These are phyloP conservation scores for Malachius bipustulatus DNA, from an alignment of 2,888 invertebrate genomes.

Conservation along the genomic window DNA sequence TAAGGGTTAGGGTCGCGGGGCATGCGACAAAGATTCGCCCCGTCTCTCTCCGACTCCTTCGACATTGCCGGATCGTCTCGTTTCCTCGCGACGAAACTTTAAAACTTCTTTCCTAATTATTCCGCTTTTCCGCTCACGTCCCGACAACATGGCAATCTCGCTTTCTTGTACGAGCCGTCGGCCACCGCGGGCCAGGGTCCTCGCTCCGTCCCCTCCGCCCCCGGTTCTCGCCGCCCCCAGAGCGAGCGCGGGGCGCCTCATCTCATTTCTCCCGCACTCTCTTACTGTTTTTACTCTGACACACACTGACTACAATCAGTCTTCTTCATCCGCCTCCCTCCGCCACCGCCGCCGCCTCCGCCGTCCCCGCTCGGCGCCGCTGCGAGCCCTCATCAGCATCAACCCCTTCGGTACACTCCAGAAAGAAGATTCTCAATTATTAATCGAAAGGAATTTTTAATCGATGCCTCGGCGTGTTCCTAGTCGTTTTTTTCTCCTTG, in stretches of 20 bases:
- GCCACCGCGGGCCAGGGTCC: too few relatives aligned
- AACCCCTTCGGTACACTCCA: slow-evolving; percentile 33
- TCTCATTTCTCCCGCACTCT: slow-evolving; percentile 14
- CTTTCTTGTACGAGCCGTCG: too few relatives aligned
- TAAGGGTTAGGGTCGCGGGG: too few relatives aligned
- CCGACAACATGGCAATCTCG: too few relatives aligned
- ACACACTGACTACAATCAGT: slow-evolving; percentile 39
- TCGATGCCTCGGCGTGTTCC: slow-evolving; percentile 32
- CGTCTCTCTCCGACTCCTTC: too few relatives aligned
- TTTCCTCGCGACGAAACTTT: too few relatives aligned
- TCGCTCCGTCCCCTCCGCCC: slow-evolving; percentile 2
- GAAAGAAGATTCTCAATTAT: slow-evolving; percentile 37
- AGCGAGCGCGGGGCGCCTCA: slow-evolving; percentile 15
- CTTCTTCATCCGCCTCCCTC: slow-evolving; percentile 27
- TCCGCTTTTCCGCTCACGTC: too few relatives aligned
- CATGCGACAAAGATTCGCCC: too few relatives aligned
- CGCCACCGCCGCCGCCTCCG: slow-evolving; percentile 7
- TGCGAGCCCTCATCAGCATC: slow-evolving; percentile 30
- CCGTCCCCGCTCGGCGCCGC: slow-evolving; percentile 13
- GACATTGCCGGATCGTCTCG: too few relatives aligned
- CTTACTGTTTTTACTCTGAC: slow-evolving; percentile 40
- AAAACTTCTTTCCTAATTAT: too few relatives aligned
- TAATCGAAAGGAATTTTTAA: slow-evolving; percentile 37
- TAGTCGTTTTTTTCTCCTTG: slow-evolving; percentile 18
- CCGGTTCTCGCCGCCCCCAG: too few relatives aligned